Conservation (phyloP, 2,888 invertebrate species). For the Julus scandinavius region DNA sequence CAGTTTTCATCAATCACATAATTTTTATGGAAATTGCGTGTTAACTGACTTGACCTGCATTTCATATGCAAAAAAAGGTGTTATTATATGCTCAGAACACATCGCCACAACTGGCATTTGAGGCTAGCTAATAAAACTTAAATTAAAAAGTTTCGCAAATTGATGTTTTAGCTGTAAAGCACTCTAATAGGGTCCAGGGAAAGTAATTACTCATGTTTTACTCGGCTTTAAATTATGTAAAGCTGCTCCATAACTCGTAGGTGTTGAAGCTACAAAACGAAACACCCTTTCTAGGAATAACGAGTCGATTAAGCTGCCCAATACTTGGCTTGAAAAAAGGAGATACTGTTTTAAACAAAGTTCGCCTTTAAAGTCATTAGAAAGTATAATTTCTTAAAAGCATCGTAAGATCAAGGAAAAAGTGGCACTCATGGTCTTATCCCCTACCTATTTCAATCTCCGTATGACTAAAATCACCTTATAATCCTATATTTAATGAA, state of each 20-base stretch:
- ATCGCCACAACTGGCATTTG: background rate
- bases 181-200: background rate
- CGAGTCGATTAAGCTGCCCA: background rate
- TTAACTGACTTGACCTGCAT: background rate
- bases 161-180: background rate
- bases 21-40: conserved; percentile 8
- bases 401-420: no score
- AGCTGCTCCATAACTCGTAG: background rate
- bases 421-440: background rate
- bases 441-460: background rate
- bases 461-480: background rate
- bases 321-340: no score
- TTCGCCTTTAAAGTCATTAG: no score
- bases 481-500: conserved; percentile 2
- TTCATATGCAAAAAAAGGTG: background rate
- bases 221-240: background rate
- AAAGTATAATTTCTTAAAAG: background rate
- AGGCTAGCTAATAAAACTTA: background rate
- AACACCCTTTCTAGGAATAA: background rate
- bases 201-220: background rate
- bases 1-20: conserved; percentile 40
- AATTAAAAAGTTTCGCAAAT: conserved; percentile 10
- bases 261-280: background rate
- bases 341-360: no score
- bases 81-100: background rate